These are phyloP conservation scores for Phengaris arion DNA, from an alignment of 2,888 invertebrate genomes.

Conservation along the genomic window DNA sequence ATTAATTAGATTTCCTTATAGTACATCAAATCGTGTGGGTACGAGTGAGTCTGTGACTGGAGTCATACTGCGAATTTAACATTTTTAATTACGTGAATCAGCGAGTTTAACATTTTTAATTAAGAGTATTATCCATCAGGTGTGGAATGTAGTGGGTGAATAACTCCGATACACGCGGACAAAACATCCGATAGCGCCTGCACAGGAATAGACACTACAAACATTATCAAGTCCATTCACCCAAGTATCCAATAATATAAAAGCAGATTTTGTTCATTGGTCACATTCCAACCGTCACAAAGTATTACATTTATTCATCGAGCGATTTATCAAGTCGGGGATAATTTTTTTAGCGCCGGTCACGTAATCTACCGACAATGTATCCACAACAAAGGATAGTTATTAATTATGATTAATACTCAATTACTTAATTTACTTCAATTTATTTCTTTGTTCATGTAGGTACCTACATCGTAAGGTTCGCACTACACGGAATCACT, in stretches of 20 bases:
- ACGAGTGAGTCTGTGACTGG: too few relatives aligned
- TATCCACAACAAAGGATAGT: background rate
- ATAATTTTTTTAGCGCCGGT: conserved; percentile 17
- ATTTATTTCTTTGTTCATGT: background rate
- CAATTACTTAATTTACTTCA: background rate
- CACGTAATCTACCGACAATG: conserved; percentile 6
- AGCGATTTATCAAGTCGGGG: background rate
- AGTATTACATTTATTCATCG: background rate
- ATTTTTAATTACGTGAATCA: too few relatives aligned
- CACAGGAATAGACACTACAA: background rate
- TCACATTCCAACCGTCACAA: conserved; percentile 2
- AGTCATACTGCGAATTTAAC: too few relatives aligned
- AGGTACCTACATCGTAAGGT: background rate
- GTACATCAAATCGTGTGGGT: too few relatives aligned
- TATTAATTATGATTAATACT: background rate
- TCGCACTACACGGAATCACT: too few relatives aligned
- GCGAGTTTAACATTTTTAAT: too few relatives aligned
- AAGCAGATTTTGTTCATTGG: background rate
- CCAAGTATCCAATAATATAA: background rate
- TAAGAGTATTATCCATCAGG: too few relatives aligned
- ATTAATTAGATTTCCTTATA: too few relatives aligned
- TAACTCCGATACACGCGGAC: background rate
- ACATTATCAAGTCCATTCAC: background rate
- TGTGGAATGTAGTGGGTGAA: background rate
- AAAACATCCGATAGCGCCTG: background rate